A percentile compares a stretch with the other conserved stretches of the same genome.
phyloP scores from a whole-genome alignment of 2,888 invertebrate genomes.

The Drosophila anomalata region DNA sequence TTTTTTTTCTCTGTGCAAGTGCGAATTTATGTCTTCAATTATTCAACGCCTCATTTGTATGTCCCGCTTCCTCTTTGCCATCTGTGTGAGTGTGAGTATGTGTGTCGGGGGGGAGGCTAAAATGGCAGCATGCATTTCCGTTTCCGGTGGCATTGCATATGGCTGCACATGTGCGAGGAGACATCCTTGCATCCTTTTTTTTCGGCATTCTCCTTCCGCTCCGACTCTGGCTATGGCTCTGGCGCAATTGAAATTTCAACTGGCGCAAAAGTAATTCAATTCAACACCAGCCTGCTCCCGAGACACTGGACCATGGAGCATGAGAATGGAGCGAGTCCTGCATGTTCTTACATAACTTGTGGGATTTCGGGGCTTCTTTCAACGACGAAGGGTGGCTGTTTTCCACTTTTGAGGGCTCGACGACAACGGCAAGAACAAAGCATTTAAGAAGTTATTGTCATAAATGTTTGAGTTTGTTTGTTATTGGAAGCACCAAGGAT shows the following conservation, averaged over 20 bases:
- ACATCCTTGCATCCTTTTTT: no score
- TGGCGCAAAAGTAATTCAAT: constrained; percentile 80
- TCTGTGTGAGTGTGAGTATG: constrained; percentile 8
- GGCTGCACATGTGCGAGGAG: constrained; percentile 68
- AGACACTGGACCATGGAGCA: constrained; percentile 51
- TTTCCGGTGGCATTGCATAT: constrained; percentile 64
- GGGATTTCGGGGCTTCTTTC: constrained; percentile 10
- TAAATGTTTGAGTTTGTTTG: constrained; percentile 77
- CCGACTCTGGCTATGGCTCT: constrained; percentile 11
- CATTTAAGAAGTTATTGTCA: constrained; percentile 81
- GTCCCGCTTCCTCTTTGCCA: constrained; percentile 35
- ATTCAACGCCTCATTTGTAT: constrained; percentile 80
- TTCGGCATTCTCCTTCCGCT: constrained; percentile 1
- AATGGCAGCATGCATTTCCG: constrained; percentile 79
- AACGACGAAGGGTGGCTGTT: constrained; percentile 23
- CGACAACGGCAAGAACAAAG: constrained; percentile 59
- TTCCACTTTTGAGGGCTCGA: constrained; percentile 38
- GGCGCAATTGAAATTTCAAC: constrained; percentile 79
- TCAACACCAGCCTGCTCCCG: constrained; percentile 68
- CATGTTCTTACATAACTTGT: constrained; percentile 56
- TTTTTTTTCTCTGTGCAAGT: constrained; percentile 65
- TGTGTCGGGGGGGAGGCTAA: constrained; percentile 59
- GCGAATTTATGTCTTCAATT: constrained; percentile 80
- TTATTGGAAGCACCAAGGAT: constrained; percentile 27
- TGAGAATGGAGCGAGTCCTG: constrained; percentile 11